Evolutionary conservation across 2,113 vertebrate species (phyloP).

Genomic region (Capricornis sumatraensis): DNA sequence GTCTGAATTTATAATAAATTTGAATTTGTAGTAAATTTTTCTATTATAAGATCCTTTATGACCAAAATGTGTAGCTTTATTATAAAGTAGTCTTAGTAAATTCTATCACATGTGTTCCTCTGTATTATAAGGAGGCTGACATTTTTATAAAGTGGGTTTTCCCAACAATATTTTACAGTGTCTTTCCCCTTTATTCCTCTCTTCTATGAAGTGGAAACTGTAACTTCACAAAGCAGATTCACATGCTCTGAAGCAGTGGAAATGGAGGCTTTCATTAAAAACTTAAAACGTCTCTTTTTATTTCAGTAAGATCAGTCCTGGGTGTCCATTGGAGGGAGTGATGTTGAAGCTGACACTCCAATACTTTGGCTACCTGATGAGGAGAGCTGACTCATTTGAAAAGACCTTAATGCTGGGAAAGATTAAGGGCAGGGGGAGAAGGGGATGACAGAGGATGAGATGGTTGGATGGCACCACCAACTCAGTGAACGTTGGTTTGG

Average conservation of each 20-base stretch:
- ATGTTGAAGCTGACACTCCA: neutral
- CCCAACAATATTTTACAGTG: neutral
- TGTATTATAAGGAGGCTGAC: neutral
- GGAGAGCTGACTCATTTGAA: neutral
- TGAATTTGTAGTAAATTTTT: neutral
- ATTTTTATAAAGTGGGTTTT: constrained; percentile 50
- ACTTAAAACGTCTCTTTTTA: constrained; percentile 71
- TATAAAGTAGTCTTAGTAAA: neutral
- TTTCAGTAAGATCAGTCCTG: constrained; percentile 40
- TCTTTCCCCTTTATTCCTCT: neutral
- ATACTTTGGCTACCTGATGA: neutral
- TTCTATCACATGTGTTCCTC: constrained; percentile 54
- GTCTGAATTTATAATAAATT: neutral
- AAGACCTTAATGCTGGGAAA: neutral
- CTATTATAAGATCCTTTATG: neutral
- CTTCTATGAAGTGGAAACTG: constrained; percentile 64
- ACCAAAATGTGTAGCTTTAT: constrained; percentile 5
- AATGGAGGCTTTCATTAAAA: constrained; percentile 65
- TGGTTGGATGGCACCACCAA: neutral
- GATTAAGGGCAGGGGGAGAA: neutral
- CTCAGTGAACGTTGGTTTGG: neutral
- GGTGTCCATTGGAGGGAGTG: neutral
- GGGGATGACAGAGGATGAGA: neutral
- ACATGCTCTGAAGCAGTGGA: constrained; percentile 52
- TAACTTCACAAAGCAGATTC: constrained; percentile 61